A percentile compares a stretch with the other conserved stretches of the same genome.
Conservation (phyloP, 2,113 vertebrate genomes). For the Zootoca vivipara region DNA sequence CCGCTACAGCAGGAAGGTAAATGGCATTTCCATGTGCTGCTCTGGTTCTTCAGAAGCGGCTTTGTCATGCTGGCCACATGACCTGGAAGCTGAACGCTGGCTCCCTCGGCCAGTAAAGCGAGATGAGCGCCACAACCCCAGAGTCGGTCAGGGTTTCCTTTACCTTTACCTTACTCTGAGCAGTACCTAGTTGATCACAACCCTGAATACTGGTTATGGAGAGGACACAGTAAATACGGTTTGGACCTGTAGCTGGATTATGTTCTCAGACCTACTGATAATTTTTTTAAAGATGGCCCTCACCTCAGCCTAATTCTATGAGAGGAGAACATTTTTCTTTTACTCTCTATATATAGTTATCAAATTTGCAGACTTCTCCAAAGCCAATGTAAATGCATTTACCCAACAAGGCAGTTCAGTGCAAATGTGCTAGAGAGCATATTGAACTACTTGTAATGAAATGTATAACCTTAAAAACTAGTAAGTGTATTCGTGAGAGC, state of each 20-base stretch:
- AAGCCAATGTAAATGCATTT: slow-evolving; percentile 46
- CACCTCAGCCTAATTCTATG: background rate
- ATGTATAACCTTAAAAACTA: slow-evolving; percentile 27
- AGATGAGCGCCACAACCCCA: too few species aligned
- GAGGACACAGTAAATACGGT: too few species aligned
- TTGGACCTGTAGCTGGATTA: background rate
- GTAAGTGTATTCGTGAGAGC: slow-evolving; percentile 29
- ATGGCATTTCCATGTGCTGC: too few species aligned
- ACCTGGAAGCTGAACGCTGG: too few species aligned
- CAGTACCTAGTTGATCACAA: too few species aligned
- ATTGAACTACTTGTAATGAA: slow-evolving; percentile 54
- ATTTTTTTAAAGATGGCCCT: background rate
- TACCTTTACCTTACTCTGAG: too few species aligned
- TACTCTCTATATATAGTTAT: background rate
- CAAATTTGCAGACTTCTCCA: background rate
- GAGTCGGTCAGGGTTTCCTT: too few species aligned
- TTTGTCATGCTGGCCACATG: too few species aligned
- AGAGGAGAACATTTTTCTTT: background rate
- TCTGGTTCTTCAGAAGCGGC: too few species aligned
- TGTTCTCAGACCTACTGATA: background rate
- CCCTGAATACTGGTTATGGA: too few species aligned
- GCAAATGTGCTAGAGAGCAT: slow-evolving; percentile 55
- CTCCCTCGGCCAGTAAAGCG: too few species aligned
- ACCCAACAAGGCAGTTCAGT: slow-evolving; percentile 53
- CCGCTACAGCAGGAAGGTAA: too few species aligned